Evolutionary conservation across 2,113 vertebrate species (phyloP), one percentile per base, ranked within the genome.

Genomic region (Prunella himalayana): DNA sequence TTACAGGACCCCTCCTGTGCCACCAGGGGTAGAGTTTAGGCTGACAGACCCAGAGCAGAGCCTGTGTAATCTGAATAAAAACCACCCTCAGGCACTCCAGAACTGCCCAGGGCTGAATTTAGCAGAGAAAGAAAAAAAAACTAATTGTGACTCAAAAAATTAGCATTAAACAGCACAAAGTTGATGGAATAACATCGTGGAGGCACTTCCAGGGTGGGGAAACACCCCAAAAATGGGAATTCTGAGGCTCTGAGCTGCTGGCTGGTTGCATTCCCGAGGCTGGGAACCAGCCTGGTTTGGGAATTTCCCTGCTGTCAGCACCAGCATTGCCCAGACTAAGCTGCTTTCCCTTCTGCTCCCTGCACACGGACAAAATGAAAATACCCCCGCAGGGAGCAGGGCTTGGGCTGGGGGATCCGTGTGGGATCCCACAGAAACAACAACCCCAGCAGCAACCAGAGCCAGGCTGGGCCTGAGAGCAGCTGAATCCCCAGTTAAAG

Each of bases 301-400:
- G 92, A 25, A 57, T 53, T 95, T 72, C 10, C 68, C 83, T 28
- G 73, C 75, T 3, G 79, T 92, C 94, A 95, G 96, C 93, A 68
- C 27, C 73, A 10, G 45, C 3, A 33, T 70, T 39, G 59, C 44
- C 50, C 82, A 3, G 47, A 15, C 73, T 86, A 11, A 92, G 86
- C 93, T 57, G 25, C 11, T 82, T 86, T 90, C 76, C 65, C 76
- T 90, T 96, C 88, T 83, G 93, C 93, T 82, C 75, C 93, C 73
- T 88, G 88, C 93, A 80, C 88, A 66, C 0, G 0, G 41, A 90
- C 88, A 92, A 86, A 91, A 33, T 11, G 5, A 8, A 12, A 54
- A 30, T 2, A 11, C 19, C 4, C 31, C 47, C 30, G 39, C 2
- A 1, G 42, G 22, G 22, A 10, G n/a, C 66, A 3, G 15, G 63